Evolutionary conservation across 2,888 invertebrate genomes (phyloP).

Genomic region (Eupithecia abbreviata): DNA sequence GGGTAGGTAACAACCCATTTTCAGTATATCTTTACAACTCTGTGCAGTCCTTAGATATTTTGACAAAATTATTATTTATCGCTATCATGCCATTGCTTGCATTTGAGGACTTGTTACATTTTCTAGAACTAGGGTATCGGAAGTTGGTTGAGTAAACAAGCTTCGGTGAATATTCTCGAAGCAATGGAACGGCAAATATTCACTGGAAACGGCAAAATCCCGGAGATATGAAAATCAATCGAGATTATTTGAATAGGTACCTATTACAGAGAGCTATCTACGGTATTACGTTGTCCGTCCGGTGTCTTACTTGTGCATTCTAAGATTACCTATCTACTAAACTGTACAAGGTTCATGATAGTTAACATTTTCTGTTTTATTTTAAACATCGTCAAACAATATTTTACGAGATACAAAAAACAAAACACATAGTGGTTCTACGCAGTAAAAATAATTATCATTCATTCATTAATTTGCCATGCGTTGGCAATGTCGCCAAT

Average conservation of each 20-base stretch:
- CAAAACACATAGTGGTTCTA: too few relatives aligned
- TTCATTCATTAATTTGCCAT: too few relatives aligned
- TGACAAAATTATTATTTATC: too few relatives aligned
- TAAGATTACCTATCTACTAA: neutral
- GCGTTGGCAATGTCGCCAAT: too few relatives aligned
- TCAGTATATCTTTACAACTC: too few relatives aligned
- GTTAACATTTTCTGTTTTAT: too few relatives aligned
- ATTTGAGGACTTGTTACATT: neutral
- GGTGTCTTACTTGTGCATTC: neutral
- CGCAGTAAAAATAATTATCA: too few relatives aligned
- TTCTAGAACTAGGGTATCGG: neutral
- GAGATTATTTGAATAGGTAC: neutral
- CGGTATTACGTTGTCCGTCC: neutral
- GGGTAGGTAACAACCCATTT: too few relatives aligned
- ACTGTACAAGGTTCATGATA: neutral
- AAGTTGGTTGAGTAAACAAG: neutral
- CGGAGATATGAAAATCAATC: neutral
- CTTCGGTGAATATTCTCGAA: neutral
- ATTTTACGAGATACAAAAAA: too few relatives aligned
- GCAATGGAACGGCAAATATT: neutral
- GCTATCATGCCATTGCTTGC: neutral
- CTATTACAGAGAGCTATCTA: neutral
- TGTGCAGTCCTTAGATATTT: too few relatives aligned
- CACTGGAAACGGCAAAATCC: neutral
- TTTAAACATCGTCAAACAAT: too few relatives aligned